Percentiles rank a stretch among this genome's conserved stretches.
Evolutionary conservation across 2,888 invertebrate species (phyloP).

Genomic region (Lysandra bellargus): DNA sequence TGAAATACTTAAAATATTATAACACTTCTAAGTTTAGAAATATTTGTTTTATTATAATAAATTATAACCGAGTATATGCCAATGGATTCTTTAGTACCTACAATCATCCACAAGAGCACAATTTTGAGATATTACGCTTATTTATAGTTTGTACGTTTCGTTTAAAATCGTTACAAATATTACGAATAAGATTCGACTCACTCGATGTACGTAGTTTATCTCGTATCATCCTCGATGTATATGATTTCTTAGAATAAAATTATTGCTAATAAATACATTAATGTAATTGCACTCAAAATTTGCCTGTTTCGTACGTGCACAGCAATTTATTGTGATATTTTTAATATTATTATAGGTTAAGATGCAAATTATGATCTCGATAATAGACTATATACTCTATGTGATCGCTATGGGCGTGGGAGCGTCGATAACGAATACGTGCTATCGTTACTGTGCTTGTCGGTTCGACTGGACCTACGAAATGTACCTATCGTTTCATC

Average conservation of each 20-base stretch:
- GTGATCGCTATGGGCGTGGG: slow-evolving; percentile 66
- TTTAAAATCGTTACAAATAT: background rate
- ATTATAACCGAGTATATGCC: background rate
- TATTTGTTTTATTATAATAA: background rate
- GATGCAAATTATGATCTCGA: slow-evolving; percentile 72
- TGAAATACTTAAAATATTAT: background rate
- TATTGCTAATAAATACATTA: slow-evolving; percentile 65
- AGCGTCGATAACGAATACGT: slow-evolving; percentile 63
- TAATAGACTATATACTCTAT: slow-evolving; percentile 72
- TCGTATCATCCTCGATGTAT: slow-evolving; percentile 37
- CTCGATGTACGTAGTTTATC: slow-evolving; percentile 28
- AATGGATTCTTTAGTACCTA: slow-evolving; percentile 8
- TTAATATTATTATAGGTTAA: slow-evolving; percentile 77
- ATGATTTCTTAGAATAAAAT: slow-evolving; percentile 58
- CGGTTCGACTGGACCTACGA: slow-evolving; percentile 47
- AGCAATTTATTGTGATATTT: slow-evolving; percentile 82
- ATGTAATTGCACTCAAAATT: slow-evolving; percentile 79
- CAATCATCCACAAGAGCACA: slow-evolving; percentile 5
- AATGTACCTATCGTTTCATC: slow-evolving; percentile 41
- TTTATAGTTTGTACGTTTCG: slow-evolving; percentile 13
- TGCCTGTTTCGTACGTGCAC: slow-evolving; percentile 81
- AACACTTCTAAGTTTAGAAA: background rate
- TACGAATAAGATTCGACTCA: slow-evolving; percentile 32
- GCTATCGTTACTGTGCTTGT: slow-evolving; percentile 54
- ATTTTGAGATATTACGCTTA: slow-evolving; percentile 12